Evolutionary conservation across 1,140 invertebrate species (phyloP).

Genomic region (Drosophila eugracilis): DNA sequence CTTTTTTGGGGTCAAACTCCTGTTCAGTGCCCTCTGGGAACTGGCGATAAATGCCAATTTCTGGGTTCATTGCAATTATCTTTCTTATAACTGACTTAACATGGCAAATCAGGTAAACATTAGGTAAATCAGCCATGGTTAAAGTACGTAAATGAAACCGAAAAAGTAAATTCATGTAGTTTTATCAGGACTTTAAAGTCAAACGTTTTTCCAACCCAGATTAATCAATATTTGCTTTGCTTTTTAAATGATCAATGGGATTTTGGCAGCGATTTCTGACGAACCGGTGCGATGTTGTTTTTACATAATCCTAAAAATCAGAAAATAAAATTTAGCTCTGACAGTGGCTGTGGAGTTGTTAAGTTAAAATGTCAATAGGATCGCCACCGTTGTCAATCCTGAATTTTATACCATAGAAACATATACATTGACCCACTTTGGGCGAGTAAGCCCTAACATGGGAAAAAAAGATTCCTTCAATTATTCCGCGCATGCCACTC

Average conservation of each 20-base stretch:
- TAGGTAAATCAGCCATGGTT: too few species aligned
- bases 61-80: too few species aligned
- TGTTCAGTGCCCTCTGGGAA: slow-evolving; percentile 22
- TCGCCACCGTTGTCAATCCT: slow-evolving; percentile 16
- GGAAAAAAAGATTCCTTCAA: slow-evolving; percentile 45
- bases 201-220: not conserved
- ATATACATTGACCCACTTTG: slow-evolving; percentile 47
- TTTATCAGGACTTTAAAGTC: too few species aligned
- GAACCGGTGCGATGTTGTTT: not conserved
- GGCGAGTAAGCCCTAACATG: slow-evolving; percentile 1
- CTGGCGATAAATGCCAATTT: slow-evolving; percentile 40
- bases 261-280: not conserved
- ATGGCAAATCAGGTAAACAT: too few species aligned
- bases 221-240: not conserved
- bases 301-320: slow-evolving; percentile 8
- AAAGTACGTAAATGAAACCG: too few species aligned
- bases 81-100: too few species aligned
- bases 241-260: not conserved
- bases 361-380: slow-evolving; percentile 58
- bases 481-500: slow-evolving; percentile 33
- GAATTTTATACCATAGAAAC: slow-evolving; percentile 36
- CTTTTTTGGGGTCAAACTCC: slow-evolving; percentile 36
- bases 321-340: slow-evolving; percentile 18
- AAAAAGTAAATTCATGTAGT: too few species aligned
- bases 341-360: slow-evolving; percentile 15